Conservation (phyloP, 1,140 invertebrate species). For the Leptopilina boulardi region DNA sequence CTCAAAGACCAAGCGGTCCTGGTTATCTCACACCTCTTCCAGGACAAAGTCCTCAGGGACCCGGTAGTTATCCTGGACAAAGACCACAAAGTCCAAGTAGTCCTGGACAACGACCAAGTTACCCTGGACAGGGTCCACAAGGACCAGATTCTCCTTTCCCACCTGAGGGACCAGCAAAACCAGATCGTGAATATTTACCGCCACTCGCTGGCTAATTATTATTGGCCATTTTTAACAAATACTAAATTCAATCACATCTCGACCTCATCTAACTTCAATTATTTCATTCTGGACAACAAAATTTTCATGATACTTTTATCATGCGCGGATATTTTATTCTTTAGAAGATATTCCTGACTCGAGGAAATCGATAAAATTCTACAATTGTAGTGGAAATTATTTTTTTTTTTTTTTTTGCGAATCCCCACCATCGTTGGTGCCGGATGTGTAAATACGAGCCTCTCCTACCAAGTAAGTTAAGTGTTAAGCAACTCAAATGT, state of each 20-base stretch:
- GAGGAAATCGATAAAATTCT: neutral
- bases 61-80: conserved; percentile 50
- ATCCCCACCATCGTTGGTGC: conserved; percentile 49
- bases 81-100: conserved; percentile 48
- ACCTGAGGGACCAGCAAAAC: conserved; percentile 62
- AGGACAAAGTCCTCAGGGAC: conserved; percentile 42
- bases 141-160: conserved; percentile 57
- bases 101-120: conserved; percentile 46
- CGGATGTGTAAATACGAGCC: conserved; percentile 68
- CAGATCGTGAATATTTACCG: conserved; percentile 69
- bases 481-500: conserved; percentile 51
- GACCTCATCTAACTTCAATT: conserved; percentile 1
- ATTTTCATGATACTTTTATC: neutral
- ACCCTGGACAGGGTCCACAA: conserved; percentile 44
- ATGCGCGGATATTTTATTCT: neutral
- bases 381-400: neutral
- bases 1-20: conserved; percentile 56
- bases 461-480: conserved; percentile 64
- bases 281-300: neutral
- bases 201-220: conserved; percentile 64
- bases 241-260: neutral
- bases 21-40: conserved; percentile 49
- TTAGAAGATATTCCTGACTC: conserved; percentile 6
- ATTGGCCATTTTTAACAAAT: neutral
- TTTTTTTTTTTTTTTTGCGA: neutral